A percentile compares a stretch with the other conserved stretches of the same genome.
Evolutionary conservation across 1,140 invertebrate species (phyloP).

Genomic region (Meloidogyne hapla): DNA sequence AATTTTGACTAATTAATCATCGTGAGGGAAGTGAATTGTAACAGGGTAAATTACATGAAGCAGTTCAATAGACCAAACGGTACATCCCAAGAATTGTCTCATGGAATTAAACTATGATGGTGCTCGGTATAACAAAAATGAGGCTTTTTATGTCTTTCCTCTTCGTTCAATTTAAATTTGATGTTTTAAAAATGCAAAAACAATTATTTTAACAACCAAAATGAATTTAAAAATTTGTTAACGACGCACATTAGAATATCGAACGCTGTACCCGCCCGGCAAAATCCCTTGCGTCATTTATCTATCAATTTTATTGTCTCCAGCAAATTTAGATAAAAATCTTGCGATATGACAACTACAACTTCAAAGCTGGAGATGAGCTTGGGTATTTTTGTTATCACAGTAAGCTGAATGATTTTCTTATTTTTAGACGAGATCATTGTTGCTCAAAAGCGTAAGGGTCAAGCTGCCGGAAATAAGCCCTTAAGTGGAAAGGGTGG

Average conservation of each 20-base stretch:
- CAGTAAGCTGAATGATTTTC: not conserved
- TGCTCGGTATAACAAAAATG: not conserved
- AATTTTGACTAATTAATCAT: not conserved
- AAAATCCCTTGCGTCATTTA: not conserved
- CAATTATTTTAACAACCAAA: not conserved
- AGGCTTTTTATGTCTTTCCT: no score
- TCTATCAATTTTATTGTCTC: not conserved
- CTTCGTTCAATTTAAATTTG: no score
- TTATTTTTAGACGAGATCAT: constrained; percentile 36
- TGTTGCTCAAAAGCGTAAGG: constrained; percentile 32
- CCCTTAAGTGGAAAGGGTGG: not conserved
- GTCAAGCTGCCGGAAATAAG: not conserved
- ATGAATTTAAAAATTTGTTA: not conserved
- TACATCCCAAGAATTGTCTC: no score
- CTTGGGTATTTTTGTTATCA: constrained; percentile 12
- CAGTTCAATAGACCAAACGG: not conserved
- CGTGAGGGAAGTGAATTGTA: not conserved
- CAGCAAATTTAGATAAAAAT: constrained; percentile 11
- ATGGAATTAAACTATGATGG: not conserved
- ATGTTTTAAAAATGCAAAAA: not conserved
- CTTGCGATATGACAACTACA: constrained; percentile 5
- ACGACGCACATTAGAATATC: not conserved
- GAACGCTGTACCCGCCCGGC: not conserved
- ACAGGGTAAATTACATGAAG: not conserved
- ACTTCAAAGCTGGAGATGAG: constrained; percentile 29